Evolutionary conservation across 2,113 vertebrate genomes (phyloP).

Genomic region (Pogonocichla stellata): DNA sequence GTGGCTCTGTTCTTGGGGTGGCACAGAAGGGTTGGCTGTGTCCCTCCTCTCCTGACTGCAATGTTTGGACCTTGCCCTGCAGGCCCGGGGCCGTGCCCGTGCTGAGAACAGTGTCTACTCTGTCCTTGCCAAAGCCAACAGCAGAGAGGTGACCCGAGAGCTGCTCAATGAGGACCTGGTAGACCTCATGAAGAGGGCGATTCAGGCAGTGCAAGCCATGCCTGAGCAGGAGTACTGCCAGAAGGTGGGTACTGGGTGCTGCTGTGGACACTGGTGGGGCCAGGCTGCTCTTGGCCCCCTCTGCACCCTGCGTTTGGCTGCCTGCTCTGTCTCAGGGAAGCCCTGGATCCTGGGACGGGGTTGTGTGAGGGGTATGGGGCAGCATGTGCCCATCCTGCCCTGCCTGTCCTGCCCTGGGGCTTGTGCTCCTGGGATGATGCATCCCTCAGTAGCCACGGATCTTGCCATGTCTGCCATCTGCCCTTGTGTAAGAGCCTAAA

Average conservation of each 20-base stretch:
- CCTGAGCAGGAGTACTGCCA: conserved; percentile 51
- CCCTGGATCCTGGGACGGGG: not conserved
- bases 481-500: not conserved
- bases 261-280: not conserved
- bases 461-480: rapidly evolving
- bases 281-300: not conserved
- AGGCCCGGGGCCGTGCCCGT: conserved; percentile 89
- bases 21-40: not conserved
- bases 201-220: conserved; percentile 81
- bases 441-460: rapidly evolving
- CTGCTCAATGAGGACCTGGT: conserved; percentile 81
- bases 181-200: conserved; percentile 77
- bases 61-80: not conserved
- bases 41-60: not conserved
- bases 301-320: not conserved
- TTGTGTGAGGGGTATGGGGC: rapidly evolving
- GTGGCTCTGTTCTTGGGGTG: not conserved
- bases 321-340: not conserved
- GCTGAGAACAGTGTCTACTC: conserved; percentile 84
- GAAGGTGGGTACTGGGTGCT: not conserved
- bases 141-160: conserved; percentile 81
- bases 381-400: rapidly evolving
- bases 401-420: rapidly evolving
- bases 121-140: conserved; percentile 78
- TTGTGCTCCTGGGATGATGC: rapidly evolving